phyloP scores from a whole-genome alignment of 2,888 invertebrate species.

The Chironomus riparius region DNA sequence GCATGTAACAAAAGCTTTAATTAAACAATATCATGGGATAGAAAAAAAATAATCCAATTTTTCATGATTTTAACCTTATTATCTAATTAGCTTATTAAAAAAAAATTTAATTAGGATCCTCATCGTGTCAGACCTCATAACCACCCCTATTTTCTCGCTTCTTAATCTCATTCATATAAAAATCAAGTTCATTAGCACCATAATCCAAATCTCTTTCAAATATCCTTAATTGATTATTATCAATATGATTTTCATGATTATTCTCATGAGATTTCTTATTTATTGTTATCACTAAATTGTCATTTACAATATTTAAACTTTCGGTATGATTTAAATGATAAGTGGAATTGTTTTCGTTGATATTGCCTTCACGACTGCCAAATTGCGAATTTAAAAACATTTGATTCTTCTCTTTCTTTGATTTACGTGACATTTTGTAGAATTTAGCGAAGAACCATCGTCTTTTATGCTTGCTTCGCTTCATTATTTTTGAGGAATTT shows the following conservation, averaged over 20 bases:
- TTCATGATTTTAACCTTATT: no score
- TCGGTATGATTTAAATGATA: not conserved
- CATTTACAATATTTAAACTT: conserved; percentile 8
- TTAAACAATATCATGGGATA: no score
- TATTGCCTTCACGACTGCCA: not conserved
- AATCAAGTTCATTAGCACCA: conserved; percentile 18
- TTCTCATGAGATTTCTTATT: not conserved
- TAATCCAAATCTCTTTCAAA: not conserved
- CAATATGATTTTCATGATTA: not conserved
- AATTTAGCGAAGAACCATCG: not conserved
- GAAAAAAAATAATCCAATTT: no score
- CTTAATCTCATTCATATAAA: conserved; percentile 25
- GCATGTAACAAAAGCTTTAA: no score
- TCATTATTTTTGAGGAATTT: conserved; percentile 4
- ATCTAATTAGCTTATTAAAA: no score
- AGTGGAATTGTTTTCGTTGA: not conserved
- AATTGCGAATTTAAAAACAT: not conserved
- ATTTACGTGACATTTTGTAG: not conserved
- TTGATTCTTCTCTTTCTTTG: not conserved
- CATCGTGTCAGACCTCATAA: not conserved
- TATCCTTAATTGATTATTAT: not conserved
- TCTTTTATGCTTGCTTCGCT: not conserved
- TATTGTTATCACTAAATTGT: not conserved
- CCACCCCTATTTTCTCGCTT: not conserved
- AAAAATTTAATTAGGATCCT: no score